Evolutionary conservation across 2,113 vertebrate genomes (phyloP).

Genomic region (Saccopteryx bilineata): DNA sequence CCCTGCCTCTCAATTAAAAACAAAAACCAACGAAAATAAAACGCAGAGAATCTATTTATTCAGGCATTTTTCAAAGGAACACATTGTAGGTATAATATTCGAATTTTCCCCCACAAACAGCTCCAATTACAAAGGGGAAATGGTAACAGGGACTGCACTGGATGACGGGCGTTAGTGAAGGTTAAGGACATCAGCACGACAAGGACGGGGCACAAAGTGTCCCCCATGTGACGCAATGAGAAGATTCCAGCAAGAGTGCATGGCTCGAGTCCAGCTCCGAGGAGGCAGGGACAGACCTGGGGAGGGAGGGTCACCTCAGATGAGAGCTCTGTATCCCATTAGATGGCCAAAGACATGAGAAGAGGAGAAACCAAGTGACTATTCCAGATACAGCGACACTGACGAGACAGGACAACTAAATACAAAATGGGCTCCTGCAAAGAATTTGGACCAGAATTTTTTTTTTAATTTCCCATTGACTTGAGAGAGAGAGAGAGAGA

Average conservation of each 20-base stretch:
- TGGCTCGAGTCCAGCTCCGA: not conserved
- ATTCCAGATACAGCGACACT: not conserved
- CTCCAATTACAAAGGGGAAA: not conserved
- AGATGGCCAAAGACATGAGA: accelerated
- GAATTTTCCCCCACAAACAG: not conserved
- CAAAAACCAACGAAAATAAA: no score
- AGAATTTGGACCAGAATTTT: not conserved
- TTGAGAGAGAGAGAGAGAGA: no score
- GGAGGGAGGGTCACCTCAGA: not conserved
- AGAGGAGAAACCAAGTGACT: accelerated
- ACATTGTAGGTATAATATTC: accelerated
- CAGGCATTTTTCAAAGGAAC: not conserved
- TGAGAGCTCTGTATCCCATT: not conserved
- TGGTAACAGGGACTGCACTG: accelerated
- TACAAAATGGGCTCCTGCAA: not conserved
- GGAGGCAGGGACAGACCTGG: accelerated
- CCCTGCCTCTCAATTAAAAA: no score
- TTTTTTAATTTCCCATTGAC: no score
- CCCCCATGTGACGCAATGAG: accelerated
- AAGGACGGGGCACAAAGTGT: not conserved
- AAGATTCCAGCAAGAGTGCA: not conserved
- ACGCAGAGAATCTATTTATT: not conserved
- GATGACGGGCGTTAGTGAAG: not conserved
- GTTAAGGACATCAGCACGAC: no score
- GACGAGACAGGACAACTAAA: not conserved